Conservation (phyloP, 2,113 vertebrate genomes). For the Hippocampus barbouri region DNA sequence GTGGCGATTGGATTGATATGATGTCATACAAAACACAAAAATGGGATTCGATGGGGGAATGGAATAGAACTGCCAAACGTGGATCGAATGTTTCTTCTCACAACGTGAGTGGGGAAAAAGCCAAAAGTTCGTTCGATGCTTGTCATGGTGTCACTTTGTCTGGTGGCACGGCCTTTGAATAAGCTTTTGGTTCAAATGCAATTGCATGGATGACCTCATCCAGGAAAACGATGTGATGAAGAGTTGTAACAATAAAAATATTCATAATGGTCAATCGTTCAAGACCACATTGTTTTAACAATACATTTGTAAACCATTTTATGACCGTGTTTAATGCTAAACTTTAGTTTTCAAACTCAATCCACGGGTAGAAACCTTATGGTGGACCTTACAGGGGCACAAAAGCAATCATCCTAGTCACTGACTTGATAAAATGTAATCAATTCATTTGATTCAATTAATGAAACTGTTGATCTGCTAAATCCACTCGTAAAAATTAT, state of each 20-base stretch:
- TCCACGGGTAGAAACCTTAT: background rate
- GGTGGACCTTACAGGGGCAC: background rate
- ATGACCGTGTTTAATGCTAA: background rate
- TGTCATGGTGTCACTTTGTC: background rate
- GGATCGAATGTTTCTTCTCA: background rate
- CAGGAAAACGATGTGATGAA: background rate
- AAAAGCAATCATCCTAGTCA: background rate
- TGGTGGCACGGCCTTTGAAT: background rate
- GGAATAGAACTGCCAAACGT: background rate
- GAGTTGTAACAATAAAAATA: background rate
- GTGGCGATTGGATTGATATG: constrained; percentile 13
- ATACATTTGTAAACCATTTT: background rate
- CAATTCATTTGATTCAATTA: constrained; percentile 3
- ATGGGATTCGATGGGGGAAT: background rate
- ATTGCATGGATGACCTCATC: background rate
- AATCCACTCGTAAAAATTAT: background rate
- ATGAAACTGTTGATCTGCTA: background rate
- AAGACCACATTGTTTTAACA: background rate
- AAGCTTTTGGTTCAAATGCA: background rate
- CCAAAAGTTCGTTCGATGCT: background rate
- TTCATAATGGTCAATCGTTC: too few relatives aligned
- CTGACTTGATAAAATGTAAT: background rate
- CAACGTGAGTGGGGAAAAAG: background rate
- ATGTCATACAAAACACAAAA: constrained; percentile 5
- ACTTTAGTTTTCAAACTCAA: background rate